Percentiles rank a stretch among this genome's conserved stretches.
Evolutionary conservation across 1,140 invertebrate species (phyloP).

Genomic region (Parasteatoda tepidariorum): DNA sequence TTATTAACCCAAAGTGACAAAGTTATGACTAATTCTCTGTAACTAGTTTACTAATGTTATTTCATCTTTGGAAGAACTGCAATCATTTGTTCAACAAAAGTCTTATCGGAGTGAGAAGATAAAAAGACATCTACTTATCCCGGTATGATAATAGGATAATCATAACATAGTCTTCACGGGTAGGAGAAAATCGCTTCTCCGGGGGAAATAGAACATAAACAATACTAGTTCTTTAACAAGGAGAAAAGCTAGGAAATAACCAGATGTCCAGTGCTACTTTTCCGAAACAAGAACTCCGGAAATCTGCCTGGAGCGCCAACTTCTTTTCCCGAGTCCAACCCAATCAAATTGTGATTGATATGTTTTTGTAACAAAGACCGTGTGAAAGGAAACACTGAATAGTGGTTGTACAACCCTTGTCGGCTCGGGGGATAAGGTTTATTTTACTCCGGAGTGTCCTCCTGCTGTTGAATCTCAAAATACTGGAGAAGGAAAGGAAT

Average conservation of each 20-base stretch:
- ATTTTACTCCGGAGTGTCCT: constrained; percentile 50
- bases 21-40: too few relatives aligned
- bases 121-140: neutral
- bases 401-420: neutral
- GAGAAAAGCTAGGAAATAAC: neutral
- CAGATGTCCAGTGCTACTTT: constrained; percentile 33
- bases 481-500: constrained; percentile 3
- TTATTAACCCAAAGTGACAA: too few relatives aligned
- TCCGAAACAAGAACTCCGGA: constrained; percentile 12
- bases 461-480: constrained; percentile 60
- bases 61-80: neutral
- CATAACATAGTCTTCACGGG: neutral
- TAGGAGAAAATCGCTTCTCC: neutral
- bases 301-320: constrained; percentile 13
- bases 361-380: constrained; percentile 60
- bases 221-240: constrained; percentile 4
- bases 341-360: constrained; percentile 60
- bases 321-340: constrained; percentile 15
- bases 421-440: constrained; percentile 39
- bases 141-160: neutral
- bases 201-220: constrained; percentile 46
- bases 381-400: constrained; percentile 49
- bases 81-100: neutral
- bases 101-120: neutral
- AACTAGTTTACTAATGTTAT: neutral